Conservation (phyloP, 2,888 invertebrate species). For the Chorisops tibialis region DNA sequence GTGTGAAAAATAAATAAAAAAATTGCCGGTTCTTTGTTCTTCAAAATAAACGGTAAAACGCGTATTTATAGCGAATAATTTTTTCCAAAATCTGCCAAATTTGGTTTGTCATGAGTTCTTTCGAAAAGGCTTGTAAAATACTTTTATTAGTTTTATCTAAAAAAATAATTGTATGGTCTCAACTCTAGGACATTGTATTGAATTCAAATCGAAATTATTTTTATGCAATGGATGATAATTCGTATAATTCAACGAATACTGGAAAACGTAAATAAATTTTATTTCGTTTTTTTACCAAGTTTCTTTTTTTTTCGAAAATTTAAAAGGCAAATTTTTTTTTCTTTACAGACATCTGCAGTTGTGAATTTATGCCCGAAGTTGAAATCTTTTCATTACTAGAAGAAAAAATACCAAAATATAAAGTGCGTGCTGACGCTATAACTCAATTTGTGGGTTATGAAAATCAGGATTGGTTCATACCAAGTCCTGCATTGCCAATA, state of each 20-base stretch:
- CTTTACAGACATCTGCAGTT: conserved; percentile 84
- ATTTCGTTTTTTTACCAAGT: not conserved
- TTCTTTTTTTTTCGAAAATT: not conserved
- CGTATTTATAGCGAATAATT: too few relatives aligned
- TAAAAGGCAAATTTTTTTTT: not conserved
- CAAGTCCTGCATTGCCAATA: conserved; percentile 77
- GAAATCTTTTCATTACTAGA: conserved; percentile 92
- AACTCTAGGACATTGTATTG: too few relatives aligned
- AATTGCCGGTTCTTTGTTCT: too few relatives aligned
- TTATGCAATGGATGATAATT: too few relatives aligned
- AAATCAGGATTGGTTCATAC: conserved; percentile 81
- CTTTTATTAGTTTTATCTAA: too few relatives aligned
- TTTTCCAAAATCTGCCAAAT: too few relatives aligned
- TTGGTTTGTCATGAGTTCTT: too few relatives aligned
- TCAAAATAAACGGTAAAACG: too few relatives aligned
- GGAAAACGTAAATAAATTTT: not conserved
- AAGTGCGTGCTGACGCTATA: conserved; percentile 87
- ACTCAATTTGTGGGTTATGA: conserved; percentile 82
- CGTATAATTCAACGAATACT: not conserved
- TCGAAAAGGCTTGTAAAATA: too few relatives aligned
- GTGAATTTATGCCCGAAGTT: conserved; percentile 89
- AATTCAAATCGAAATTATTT: too few relatives aligned
- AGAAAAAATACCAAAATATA: conserved; percentile 93
- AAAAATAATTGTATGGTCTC: too few relatives aligned
- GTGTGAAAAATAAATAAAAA: too few relatives aligned